These are phyloP conservation scores for Noctua comes DNA, from an alignment of 2,888 invertebrate species.

Conservation along the genomic window DNA sequence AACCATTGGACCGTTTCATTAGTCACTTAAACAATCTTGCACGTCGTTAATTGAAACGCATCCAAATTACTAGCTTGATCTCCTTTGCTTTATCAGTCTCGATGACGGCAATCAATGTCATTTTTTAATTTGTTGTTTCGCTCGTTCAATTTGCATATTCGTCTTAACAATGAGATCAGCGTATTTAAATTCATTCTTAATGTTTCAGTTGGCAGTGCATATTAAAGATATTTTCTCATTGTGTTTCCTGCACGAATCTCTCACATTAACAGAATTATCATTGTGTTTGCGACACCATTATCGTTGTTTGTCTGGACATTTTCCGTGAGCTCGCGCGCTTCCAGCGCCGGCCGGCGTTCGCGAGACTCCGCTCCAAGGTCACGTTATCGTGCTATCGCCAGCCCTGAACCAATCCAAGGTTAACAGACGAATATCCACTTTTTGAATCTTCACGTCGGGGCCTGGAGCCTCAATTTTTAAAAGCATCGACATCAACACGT, in stretches of 20 bases:
- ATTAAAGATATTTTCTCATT: conserved; percentile 77
- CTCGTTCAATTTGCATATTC: conserved; percentile 57
- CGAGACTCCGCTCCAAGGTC: conserved; percentile 87
- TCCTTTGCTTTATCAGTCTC: conserved; percentile 63
- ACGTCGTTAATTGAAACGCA: conserved; percentile 86
- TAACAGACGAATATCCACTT: conserved; percentile 73
- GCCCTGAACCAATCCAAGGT: conserved; percentile 85
- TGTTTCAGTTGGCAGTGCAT: conserved; percentile 65
- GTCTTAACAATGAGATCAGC: conserved; percentile 49
- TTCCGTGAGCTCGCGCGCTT: conserved; percentile 84
- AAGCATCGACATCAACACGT: conserved; percentile 72
- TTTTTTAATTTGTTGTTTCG: conserved; percentile 57
- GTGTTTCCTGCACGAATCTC: conserved; percentile 62
- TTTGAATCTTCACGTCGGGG: conserved; percentile 60
- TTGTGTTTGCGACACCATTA: conserved; percentile 79
- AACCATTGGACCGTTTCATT: conserved; percentile 86
- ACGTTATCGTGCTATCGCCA: conserved; percentile 89
- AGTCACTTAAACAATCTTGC: conserved; percentile 84
- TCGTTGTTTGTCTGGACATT: conserved; percentile 87
- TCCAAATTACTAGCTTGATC: conserved; percentile 78
- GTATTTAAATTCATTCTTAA: conserved; percentile 59
- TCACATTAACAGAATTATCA: conserved; percentile 72
- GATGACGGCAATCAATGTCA: conserved; percentile 57
- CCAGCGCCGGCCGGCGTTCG: conserved; percentile 87
- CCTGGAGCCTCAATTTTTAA: conserved; percentile 62